Percentiles rank a stretch among this genome's conserved stretches.
phyloP scores from a whole-genome alignment of 2,888 invertebrate species.

The Aplocera efformata region DNA sequence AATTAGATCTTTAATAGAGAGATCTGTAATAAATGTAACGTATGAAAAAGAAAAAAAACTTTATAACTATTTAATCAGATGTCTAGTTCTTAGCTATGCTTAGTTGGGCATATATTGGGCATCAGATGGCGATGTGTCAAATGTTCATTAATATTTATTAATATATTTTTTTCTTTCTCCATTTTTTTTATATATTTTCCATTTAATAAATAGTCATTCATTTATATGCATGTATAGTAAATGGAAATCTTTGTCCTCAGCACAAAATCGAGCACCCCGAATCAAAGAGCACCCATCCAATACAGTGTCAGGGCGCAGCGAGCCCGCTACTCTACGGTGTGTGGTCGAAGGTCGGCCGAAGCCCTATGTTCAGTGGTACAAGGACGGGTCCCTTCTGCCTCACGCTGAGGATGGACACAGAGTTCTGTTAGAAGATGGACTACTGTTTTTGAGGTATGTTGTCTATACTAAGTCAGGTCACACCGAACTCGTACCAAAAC shows the following conservation, averaged over 20 bases:
- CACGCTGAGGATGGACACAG: slow-evolving; percentile 93
- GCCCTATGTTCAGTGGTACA: slow-evolving; percentile 96
- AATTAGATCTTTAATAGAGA: no score
- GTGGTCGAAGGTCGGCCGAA: slow-evolving; percentile 97
- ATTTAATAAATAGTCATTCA: no score
- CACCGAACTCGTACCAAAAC: background rate
- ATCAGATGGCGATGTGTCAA: no score
- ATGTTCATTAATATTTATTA: no score
- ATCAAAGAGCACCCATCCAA: slow-evolving; percentile 99
- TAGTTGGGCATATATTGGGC: no score
- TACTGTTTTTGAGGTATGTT: slow-evolving; percentile 90
- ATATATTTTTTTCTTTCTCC: no score
- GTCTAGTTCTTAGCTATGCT: no score
- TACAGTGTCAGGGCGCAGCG: slow-evolving; percentile 96
- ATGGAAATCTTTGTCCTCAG: slow-evolving; percentile 64
- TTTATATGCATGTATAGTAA: no score
- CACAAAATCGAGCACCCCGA: slow-evolving; percentile 93
- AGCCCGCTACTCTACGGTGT: slow-evolving; percentile 98
- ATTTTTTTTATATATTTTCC: no score
- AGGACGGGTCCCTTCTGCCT: slow-evolving; percentile 90
- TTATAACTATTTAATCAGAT: no score
- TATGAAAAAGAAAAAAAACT: no score
- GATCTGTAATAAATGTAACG: no score
- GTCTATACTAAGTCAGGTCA: background rate
- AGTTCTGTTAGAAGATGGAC: slow-evolving; percentile 93